Evolutionary conservation across 1,140 invertebrate species (phyloP), one percentile per base, ranked within the genome.

Genomic region (Drosophila varians): DNA sequence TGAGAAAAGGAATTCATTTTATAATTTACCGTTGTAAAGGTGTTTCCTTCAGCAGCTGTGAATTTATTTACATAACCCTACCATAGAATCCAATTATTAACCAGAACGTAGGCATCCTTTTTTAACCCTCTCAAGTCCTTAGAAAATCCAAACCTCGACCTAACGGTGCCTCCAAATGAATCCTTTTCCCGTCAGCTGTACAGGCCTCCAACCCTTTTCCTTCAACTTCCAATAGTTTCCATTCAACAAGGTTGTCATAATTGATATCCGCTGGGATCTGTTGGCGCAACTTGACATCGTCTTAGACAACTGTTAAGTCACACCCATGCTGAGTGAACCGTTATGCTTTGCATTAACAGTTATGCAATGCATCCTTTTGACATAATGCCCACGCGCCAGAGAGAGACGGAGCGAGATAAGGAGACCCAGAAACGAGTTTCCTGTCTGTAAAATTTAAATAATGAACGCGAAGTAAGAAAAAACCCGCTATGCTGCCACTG

Each of bases 311-410:
- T 79, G 77, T 75, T 79, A 80, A 55, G 70, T 58, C 60, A 73
- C 51, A 58, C 46, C 34, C 40, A 25, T 36, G 26, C 12, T 9
- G 38, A 8, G 49, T 55, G 36, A 42, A 48, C 54, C 40, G 42
- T 70, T 57, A 55, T 72, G 75, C 65, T 77, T 77, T 78, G 76
- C 70, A 78, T 79, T 79, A 65, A 83, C 78, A 77, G 78, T 83
- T 83, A 83, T 83, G 78, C 78, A 83, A 83, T 83, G 78, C 74
- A 65, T 70, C 47, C 74, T 78, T 80, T 83, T 69, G 78, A 69
- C 69, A 83, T 74, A 78, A 77, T 65, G 52, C 52, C 52, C 52
- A 54, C 52, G 55, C 36, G 14, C 7, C 38, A 8, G 12, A 23
- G 58, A 52, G 36, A 28, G 43, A 36, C 58, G 66, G 75, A 83